phyloP scores from a whole-genome alignment of 2,888 invertebrate genomes.

The Aphidius colemani region DNA sequence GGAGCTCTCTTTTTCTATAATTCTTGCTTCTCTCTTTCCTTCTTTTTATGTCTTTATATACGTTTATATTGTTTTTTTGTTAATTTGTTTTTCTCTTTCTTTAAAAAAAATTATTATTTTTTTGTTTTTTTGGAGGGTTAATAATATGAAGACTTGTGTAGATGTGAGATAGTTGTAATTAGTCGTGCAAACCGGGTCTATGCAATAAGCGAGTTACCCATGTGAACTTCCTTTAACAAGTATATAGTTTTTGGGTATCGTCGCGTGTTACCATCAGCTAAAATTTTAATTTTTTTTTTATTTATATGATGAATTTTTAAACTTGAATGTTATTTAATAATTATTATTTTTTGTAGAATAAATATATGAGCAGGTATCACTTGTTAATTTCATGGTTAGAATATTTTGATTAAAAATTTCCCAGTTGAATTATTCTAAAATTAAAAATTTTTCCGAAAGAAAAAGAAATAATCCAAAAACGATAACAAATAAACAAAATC shows the following conservation, averaged over 20 bases:
- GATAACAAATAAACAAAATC: too few species aligned
- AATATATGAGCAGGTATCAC: too few species aligned
- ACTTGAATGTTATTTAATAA: too few species aligned
- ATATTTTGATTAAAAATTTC: too few species aligned
- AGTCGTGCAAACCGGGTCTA: constrained; percentile 52
- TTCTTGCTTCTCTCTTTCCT: not conserved
- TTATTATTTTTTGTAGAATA: too few species aligned
- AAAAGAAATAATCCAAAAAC: too few species aligned
- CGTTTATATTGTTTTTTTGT: constrained; percentile 12
- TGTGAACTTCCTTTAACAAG: constrained; percentile 53
- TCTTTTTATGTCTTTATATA: constrained; percentile 6
- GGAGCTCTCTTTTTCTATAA: not conserved
- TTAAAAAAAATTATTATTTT: constrained; percentile 30
- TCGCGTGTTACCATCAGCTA: not conserved
- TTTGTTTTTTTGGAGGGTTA: constrained; percentile 42
- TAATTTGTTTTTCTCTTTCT: constrained; percentile 2
- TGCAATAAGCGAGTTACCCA: constrained; percentile 52
- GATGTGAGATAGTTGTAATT: constrained; percentile 60
- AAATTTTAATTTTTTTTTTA: too few species aligned
- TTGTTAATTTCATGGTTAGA: too few species aligned
- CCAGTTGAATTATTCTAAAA: too few species aligned
- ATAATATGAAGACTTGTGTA: constrained; percentile 49
- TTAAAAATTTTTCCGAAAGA: too few species aligned
- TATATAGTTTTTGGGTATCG: not conserved
- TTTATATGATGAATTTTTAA: too few species aligned